These are phyloP conservation scores for Syngnathus acus DNA, from an alignment of 2,797 vertebrate genomes.

Conservation along the genomic window DNA sequence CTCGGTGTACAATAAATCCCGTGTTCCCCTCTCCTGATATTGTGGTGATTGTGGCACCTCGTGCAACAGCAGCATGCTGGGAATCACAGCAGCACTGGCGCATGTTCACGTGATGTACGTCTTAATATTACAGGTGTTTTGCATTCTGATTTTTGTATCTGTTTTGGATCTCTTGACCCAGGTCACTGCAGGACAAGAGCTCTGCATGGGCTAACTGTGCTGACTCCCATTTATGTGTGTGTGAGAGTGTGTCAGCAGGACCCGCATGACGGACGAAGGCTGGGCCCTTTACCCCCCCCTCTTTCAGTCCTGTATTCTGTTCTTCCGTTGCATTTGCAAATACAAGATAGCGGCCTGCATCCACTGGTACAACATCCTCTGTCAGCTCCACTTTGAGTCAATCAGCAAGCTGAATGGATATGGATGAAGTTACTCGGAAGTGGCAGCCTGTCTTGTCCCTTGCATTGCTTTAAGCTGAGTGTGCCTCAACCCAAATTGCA, in stretches of 20 bases:
- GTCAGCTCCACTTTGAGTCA: constrained; percentile 51
- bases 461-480: constrained; percentile 32
- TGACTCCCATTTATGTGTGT: constrained; percentile 20
- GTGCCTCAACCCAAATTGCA: constrained; percentile 42
- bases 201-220: constrained; percentile 63
- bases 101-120: constrained; percentile 52
- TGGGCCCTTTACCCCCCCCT: constrained; percentile 21
- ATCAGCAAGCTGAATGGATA: constrained; percentile 62
- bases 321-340: constrained; percentile 43
- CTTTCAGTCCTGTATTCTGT: constrained; percentile 34
- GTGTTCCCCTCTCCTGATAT: constrained; percentile 41
- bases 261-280: constrained; percentile 59
- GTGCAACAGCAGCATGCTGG: constrained; percentile 59
- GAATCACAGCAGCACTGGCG: constrained; percentile 52
- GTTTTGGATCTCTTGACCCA: constrained; percentile 32
- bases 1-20: constrained; percentile 43
- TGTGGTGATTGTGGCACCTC: constrained; percentile 55
- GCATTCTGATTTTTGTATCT: constrained; percentile 17
- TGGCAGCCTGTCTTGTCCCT: constrained; percentile 37
- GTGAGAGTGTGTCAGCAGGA: constrained; percentile 10
- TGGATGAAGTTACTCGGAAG: constrained; percentile 43
- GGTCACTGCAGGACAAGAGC: constrained; percentile 43
- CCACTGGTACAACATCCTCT: constrained; percentile 32
- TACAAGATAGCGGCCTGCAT: constrained; percentile 53
- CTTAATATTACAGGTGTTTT: constrained; percentile 9